phyloP scores from a whole-genome alignment of 2,113 vertebrate genomes.

The Lipophrys pholis region DNA sequence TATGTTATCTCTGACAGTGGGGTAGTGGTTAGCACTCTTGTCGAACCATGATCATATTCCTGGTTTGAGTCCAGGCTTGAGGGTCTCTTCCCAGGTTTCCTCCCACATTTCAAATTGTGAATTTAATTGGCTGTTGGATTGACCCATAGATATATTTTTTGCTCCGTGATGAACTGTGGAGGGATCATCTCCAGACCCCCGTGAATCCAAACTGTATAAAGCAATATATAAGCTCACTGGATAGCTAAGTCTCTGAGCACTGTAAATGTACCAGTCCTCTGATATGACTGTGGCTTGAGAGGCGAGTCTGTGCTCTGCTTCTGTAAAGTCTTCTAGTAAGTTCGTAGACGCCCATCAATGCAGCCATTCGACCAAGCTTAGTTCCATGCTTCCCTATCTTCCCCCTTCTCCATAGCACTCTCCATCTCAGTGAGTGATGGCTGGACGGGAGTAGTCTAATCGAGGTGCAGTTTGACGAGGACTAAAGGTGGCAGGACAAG shows the following conservation, averaged over 20 bases:
- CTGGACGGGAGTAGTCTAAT: constrained; percentile 50
- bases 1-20: constrained; percentile 43
- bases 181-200: too few species aligned
- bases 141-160: too few species aligned
- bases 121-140: too few species aligned
- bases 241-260: too few species aligned
- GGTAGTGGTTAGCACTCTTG: too few species aligned
- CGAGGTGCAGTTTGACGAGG: constrained; percentile 88
- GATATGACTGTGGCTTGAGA: constrained; percentile 18
- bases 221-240: too few species aligned
- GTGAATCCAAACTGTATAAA: too few species aligned
- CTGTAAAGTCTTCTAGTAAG: constrained; percentile 16
- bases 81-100: neutral
- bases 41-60: too few species aligned
- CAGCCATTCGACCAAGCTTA: constrained; percentile 8
- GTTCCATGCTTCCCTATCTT: neutral
- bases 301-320: constrained; percentile 12
- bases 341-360: constrained; percentile 1
- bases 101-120: too few species aligned
- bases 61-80: too few species aligned
- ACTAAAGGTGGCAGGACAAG: constrained; percentile 39
- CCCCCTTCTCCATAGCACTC: constrained; percentile 25
- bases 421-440: constrained; percentile 20
- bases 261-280: neutral
- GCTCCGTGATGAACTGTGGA: too few species aligned